Conservation (phyloP, 1,140 invertebrate genomes). For the Anastrepha obliqua region DNA sequence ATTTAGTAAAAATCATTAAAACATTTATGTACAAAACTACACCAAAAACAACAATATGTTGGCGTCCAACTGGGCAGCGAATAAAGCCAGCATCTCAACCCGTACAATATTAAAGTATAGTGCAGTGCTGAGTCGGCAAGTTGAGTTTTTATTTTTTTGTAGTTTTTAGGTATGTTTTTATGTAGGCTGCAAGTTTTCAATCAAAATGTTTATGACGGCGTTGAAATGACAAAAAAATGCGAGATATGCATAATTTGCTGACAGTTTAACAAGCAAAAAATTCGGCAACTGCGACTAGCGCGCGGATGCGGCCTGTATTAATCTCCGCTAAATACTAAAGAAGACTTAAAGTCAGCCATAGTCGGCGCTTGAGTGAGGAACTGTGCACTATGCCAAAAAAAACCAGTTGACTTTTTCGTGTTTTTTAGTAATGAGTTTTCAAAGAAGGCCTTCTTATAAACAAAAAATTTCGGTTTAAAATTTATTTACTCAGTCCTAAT, state of each 20-base stretch:
- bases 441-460: not conserved
- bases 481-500: not conserved
- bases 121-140: not conserved
- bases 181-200: not conserved
- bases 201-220: constrained; percentile 46
- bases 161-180: not conserved
- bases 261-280: constrained; percentile 52
- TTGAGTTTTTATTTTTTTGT: not conserved
- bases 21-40: constrained; percentile 33
- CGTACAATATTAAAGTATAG: too few species aligned
- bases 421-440: not conserved
- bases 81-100: not conserved
- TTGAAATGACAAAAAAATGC: constrained; percentile 46
- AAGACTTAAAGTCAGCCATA: not conserved
- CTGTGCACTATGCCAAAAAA: not conserved
- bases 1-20: constrained; percentile 43
- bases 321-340: constrained; percentile 14
- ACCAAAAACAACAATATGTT: not conserved
- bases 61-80: constrained; percentile 16
- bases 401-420: not conserved
- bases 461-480: not conserved
- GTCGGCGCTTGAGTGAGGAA: not conserved
- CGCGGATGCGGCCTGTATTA: not conserved
- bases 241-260: constrained; percentile 33
- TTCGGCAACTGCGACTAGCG: not conserved